Base-by-base conservation (phyloP, 2,797 vertebrate genomes). In the Darevskia mixta region DNA sequence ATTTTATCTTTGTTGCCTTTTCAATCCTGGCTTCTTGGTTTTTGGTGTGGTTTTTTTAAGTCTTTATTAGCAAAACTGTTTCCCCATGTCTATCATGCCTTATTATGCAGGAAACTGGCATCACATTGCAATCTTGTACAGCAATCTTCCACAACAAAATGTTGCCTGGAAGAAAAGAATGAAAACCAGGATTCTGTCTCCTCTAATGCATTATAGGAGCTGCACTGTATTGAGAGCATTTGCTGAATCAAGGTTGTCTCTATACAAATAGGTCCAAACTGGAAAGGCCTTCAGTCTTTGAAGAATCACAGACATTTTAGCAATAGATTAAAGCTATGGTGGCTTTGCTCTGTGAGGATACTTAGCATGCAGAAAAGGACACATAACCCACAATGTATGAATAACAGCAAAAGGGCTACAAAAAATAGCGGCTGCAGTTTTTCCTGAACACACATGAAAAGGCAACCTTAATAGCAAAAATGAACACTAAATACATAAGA, bases 1-100 rank as follows among this genome's bases (percentile, higher is more conserved):
- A 86, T 58, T 77, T n/a, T 32, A 86, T 55, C 41, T 86, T 55
- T 25, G 38, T 32, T 79, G 66, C 20, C 45, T 66, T 76, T 77
- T 55, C 49, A 43, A 55, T 66, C 73, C 78, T 86, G 67, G 64
- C 38, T 32, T 38, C 13, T 66, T 66, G 17, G 66, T 43, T 81
- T 35, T 78, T 78, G n/a, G 6, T 29, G 58, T n/a, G n/a, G n/a
- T 32, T 61, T n/a, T 35, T 18, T 29, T 25, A 72, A 66, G 38
- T 10, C 29, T 67, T 86, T 66, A 78, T 45, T 86, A 49, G 73
- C 45, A n/a, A 77, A 45, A 66, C 29, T 67, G 8, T 76, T 23
- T 32, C 13, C 11, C 25, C 29, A 38, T 61, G 49, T 13, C 49
- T 29, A 38, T 61, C n/a, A 38, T 77, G 64, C 23, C 32, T 71